Base-by-base conservation (phyloP, 2,888 invertebrate species). In the Globia sparganii region DNA sequence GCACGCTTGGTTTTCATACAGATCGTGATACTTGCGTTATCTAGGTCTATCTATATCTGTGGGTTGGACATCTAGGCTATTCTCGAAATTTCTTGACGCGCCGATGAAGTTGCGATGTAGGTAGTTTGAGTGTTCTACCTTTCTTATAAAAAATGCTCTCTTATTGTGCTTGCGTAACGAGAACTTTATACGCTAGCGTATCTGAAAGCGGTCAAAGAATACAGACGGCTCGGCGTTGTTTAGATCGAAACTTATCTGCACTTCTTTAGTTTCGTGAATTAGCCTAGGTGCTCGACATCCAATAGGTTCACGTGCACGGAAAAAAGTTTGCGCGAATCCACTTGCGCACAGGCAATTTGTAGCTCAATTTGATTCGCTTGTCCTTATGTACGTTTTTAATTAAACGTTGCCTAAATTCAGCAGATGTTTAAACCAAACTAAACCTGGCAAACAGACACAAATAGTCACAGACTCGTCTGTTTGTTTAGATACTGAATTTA, bases 361-460 rank as follows among this genome's bases (percentile, higher is more conserved):
- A 72, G 49, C 28, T 31, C 37, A 72, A 72, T 72, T 72, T 11
- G 72, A n/a, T 68, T 43, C 37, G 43, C 37, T 66, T 66, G 28
- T 25, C 6, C 15, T 6, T 49, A 37, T 4, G 28, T 46, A 21
- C 8, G 18, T 40, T 75, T 64, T 74, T 49, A 49, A 74, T 1
- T 46, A 49, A 28, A 49, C 1, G 18, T 40, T 40, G 3, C 25
- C 25, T 53, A 40, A 40, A 75, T 64, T 25, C 13, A 75, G 15
- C 53, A 75, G 18, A 34, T 64, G 53, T 64, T 74, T 74, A 43
- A 53, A 64, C n/a, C 31, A 25, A 46, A 72, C 59, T 28, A 34
- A 59, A 37, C 37, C 13, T n/a, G 40, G 37, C 13, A 64, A 64
- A 59, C 43, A 46, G 53, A 46, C 43, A 75, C 34, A 25, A 34